Evolutionary conservation across 2,797 vertebrate species (phyloP).

Genomic region (Sebastes miniatus): DNA sequence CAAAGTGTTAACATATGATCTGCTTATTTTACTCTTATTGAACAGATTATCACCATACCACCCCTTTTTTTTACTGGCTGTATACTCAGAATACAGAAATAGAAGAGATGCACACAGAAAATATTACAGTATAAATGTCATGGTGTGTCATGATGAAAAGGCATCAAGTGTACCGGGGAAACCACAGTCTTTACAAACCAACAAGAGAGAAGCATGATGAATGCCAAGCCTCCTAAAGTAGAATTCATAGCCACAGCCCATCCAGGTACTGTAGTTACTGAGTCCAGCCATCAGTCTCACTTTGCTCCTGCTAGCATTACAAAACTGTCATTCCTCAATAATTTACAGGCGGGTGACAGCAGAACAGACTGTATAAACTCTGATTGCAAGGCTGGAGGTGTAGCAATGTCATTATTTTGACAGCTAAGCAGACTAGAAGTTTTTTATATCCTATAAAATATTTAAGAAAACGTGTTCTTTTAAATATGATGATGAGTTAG

Average conservation of each 20-base stretch:
- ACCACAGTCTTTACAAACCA: not conserved
- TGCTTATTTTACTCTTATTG: not conserved
- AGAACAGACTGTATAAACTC: not conserved
- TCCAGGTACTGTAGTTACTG: not conserved
- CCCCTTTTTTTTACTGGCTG: not conserved
- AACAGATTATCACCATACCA: not conserved
- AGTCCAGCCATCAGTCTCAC: slow-evolving; percentile 25
- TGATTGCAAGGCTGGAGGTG: not conserved
- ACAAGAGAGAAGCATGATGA: not conserved
- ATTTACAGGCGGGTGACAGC: not conserved
- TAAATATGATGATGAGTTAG: not conserved
- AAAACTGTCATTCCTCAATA: slow-evolving; percentile 12
- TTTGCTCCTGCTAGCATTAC: slow-evolving; percentile 24
- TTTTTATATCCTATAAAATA: not conserved
- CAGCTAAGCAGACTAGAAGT: not conserved
- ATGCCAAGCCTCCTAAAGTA: slow-evolving; percentile 13
- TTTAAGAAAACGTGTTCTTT: not conserved
- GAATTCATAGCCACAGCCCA: slow-evolving; percentile 14
- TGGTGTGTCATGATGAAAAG: not conserved
- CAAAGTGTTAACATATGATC: not conserved
- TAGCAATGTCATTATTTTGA: not conserved
- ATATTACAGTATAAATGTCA: not conserved
- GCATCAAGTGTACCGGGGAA: not conserved
- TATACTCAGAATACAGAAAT: not conserved
- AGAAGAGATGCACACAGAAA: not conserved